Base-by-base conservation (phyloP, 2,797 vertebrate species). In the Prionace glauca region DNA sequence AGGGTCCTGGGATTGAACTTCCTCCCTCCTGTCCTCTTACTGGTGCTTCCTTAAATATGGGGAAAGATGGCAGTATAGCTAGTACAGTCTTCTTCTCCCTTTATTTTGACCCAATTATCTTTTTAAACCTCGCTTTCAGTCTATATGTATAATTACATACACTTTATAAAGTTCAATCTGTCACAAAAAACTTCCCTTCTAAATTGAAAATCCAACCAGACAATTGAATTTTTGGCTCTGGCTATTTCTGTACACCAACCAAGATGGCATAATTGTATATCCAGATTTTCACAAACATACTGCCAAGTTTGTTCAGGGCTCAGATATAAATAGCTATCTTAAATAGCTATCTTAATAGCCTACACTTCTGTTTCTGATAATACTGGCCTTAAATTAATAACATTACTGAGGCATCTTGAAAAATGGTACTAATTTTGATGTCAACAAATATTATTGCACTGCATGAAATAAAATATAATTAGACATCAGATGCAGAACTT, bases 381-480 rank as follows among this genome's bases (percentile, higher is more conserved):
- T 32, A 32, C 1, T 32, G 24, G 62, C 24, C 87, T 60, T 26
- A 60, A 62, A 60, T 62, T 26, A 60, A n/a, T 9, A 14, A 62
- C 3, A 62, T 11, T 50, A 20, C 24, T 12, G 84, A 87, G 26
- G 10, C 22, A 60, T 32, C 29, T 88, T 88, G 50, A 4, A 88
- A 88, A 88, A 88, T 88, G 87, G 26, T 62, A 62, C 62, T 88
- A 14, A 88, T 88, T 87, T 22, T 84, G 45, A 87, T 56, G 9
- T 56, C 41, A 62, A 90, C 26, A 90, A 90, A 90, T 26, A 56
- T 67, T 36, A 18, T 36, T n/a, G 90, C 22, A 29, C 20, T 69
- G 60, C 32, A 67, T 92, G 32, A 92, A 92, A 92, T 87, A 87
- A 87, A 24, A 87, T 24, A 22, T 56, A 56, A 69, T 92, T 92